Base-by-base conservation (phyloP, 64 coral and sea anemone genomes). In the Porites lutea region DNA sequence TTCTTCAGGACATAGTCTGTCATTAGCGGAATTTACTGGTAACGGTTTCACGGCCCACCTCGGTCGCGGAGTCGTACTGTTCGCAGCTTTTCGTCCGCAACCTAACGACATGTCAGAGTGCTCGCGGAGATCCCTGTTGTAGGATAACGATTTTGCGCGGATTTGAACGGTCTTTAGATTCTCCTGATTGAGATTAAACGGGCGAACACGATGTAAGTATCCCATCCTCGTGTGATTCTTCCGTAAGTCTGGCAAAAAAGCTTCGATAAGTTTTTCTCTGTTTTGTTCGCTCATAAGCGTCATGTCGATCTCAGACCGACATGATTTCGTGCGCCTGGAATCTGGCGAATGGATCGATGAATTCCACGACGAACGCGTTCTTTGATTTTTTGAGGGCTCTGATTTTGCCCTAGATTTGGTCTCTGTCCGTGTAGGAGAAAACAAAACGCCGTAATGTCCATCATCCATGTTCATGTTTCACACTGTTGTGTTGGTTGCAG, bases 141-240 rank as follows among this genome's bases (percentile, higher is more conserved):
- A 79, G 48, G 89, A 89, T 3, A 89, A 55, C 15, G 93, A 95
- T 90, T 98, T 95, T 47, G 92, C 78, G 59, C 96, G 93, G 12
- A 98, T 92, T 79, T 98, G 96, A 70, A 98, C 89, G n/a, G 92
- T 98, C 71, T 95, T 95, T 2, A 98, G 93, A 18, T 89, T 98
- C 65, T 98, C 96, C 19, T 75, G 88, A 72, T 97, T 97, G 4
- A 97, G 53, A 45, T 94, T 97, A 74, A 97, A 97, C 8, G 92
- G 76, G 3, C 48, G 45, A 4, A 91, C 92, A n/a, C 71, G 68
- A 15, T 97, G 79, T 13, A 75, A 46, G 13, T 77, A 97, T 1
- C 88, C 92, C 88, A 97, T 97, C 51, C 83, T 15, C 0, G 95
- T 90, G 71, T 97, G 95, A 44, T 90, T 82, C 46, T 89, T 82